Evolutionary conservation across 2,797 vertebrate genomes (phyloP).

Genomic region (Trichosurus vulpecula): DNA sequence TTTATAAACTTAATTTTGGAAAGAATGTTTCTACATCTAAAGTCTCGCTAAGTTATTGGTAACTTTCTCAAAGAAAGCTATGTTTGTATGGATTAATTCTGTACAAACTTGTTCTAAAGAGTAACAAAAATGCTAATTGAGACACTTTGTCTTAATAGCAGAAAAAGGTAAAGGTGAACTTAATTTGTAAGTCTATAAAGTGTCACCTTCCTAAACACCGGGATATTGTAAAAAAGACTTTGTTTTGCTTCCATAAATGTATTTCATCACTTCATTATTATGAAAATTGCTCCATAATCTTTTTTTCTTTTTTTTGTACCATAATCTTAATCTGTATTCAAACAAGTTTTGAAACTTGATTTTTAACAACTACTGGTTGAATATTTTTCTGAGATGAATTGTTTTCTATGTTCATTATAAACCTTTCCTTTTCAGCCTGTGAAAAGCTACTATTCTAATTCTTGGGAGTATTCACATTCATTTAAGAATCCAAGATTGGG

Average conservation of each 20-base stretch:
- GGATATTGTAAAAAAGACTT: background rate
- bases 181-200: background rate
- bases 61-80: background rate
- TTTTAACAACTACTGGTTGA: background rate
- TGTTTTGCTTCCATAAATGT: background rate
- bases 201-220: background rate
- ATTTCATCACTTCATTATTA: background rate
- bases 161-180: background rate
- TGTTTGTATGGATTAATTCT: background rate
- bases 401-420: background rate
- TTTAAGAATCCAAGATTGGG: background rate
- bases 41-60: background rate
- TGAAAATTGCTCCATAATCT: background rate
- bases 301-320: no score
- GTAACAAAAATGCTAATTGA: background rate
- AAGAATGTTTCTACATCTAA: background rate
- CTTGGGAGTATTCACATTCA: background rate
- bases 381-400: background rate
- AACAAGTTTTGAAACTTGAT: background rate
- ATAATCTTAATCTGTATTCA: background rate
- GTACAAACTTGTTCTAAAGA: background rate
- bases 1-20: background rate
- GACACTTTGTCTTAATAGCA: background rate
- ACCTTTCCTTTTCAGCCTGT: background rate
- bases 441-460: background rate